These are phyloP conservation scores for Chromobotia macracanthus DNA, from an alignment of 2,797 vertebrate genomes.

Conservation along the genomic window DNA sequence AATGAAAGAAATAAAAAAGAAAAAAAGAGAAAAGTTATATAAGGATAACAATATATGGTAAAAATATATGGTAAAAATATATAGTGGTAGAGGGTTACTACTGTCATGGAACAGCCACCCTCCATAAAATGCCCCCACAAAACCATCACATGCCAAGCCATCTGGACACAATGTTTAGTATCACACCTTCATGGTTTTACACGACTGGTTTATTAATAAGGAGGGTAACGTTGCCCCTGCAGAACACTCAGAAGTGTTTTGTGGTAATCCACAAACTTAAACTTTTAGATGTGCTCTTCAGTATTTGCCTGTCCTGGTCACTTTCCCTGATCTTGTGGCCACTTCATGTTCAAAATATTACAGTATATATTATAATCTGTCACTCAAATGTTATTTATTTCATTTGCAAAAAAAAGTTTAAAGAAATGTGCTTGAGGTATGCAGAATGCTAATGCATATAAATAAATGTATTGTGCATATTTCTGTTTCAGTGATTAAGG, in stretches of 20 bases:
- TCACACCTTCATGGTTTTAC: not conserved
- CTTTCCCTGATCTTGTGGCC: not conserved
- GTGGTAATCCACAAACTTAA: not conserved
- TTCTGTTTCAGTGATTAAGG: not conserved
- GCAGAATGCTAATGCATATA: not conserved
- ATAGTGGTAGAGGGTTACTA: constrained; percentile 22
- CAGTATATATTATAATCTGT: not conserved
- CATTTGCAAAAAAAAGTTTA: no score
- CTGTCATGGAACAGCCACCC: constrained; percentile 36
- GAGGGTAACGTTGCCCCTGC: not conserved
- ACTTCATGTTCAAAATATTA: not conserved
- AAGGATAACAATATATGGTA: constrained; percentile 22
- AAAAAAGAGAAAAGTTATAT: no score
- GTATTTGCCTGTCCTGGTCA: not conserved
- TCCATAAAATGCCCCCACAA: constrained; percentile 23
- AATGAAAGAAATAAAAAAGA: no score
- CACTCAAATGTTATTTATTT: not conserved
- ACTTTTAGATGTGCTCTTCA: not conserved
- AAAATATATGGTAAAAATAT: constrained; percentile 43
- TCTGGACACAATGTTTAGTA: constrained; percentile 24
- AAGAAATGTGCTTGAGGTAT: not conserved
- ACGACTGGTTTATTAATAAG: constrained; percentile 15
- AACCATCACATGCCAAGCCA: constrained; percentile 21
- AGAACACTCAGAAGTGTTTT: not conserved
- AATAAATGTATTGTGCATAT: not conserved